Base-by-base conservation (phyloP, 2,888 invertebrate genomes). In the Periphyllus acericola region DNA sequence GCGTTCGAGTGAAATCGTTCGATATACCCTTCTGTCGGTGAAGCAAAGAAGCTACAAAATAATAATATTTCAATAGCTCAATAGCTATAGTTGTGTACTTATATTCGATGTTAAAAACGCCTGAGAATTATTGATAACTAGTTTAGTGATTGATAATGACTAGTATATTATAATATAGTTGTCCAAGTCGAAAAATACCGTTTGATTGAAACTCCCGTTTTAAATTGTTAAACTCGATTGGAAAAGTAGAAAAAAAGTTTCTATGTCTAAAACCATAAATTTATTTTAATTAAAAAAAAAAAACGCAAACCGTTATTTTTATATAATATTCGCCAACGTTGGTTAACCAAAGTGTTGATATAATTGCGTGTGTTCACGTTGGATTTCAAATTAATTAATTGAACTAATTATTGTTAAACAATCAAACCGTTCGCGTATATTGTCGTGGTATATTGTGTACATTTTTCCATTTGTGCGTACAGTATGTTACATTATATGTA, bases 301-400 rank as follows among this genome's bases (percentile, higher is more conserved):
- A 29, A n/a, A 29, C 29, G n/a, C n/a, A 72, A 36, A 36, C 36
- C 19, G n/a, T 46, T 74, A 46, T 76, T 76, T 17, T 29, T 71
- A 68, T 32, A 46, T 29, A 32, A 32, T 52, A 29, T 60, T 34
- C 21, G 11, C 34, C 25, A 60, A 55, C n/a, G 25, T 17, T 60
- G 60, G 19, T 29, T 19, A 32, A 8, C 14, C 9, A n/a, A 19
- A 74, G 17, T 83, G 74, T 83, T 74, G 83, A 60, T 74, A 40
- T 75, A 75, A 83, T 83, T 83, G 46, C 36, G 17, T 19, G n/a
- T 21, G 74, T 60, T 75, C 55, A 9, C 21, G 60, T 82, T 25
- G 60, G 36, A 75, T 74, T 75, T 55, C 55, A 9, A 36, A 29
- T 60, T 74, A 83, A 40, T 83, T 60, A 83, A 83, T 83, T 36